Conservation (phyloP, 2,113 vertebrate species). For the Tragelaphus strepsiceros region DNA sequence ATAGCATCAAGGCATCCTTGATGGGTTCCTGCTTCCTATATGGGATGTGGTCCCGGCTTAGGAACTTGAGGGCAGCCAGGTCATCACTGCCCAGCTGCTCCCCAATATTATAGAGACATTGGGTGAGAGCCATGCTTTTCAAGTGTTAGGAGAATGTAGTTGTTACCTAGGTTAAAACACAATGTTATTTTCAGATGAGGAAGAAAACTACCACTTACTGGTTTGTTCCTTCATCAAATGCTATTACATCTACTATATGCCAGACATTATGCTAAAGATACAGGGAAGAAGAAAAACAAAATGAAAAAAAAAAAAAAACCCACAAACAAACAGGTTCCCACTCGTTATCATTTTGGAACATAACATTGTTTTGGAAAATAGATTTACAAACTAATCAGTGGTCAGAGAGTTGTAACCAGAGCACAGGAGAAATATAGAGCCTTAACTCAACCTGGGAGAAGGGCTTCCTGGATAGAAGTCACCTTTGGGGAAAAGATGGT, state of each 20-base stretch:
- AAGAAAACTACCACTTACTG: neutral
- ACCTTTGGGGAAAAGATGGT: neutral
- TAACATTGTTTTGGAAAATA: neutral
- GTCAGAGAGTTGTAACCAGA: neutral
- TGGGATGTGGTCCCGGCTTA: constrained; percentile 71
- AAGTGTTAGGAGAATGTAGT: neutral
- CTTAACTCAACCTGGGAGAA: neutral
- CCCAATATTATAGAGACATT: constrained; percentile 62
- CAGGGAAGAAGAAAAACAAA: neutral
- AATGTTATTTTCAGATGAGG: neutral
- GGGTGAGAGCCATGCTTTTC: constrained; percentile 35
- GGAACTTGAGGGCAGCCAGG: constrained; percentile 77
- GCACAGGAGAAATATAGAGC: neutral
- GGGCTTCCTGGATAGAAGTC: neutral
- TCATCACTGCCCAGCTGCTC: constrained; percentile 68
- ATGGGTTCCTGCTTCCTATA: constrained; percentile 71
- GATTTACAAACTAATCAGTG: neutral
- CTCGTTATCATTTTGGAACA: neutral
- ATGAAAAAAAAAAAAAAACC: neutral
- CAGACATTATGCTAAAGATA: neutral
- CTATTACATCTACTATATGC: neutral
- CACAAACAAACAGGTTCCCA: neutral
- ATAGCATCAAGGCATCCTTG: constrained; percentile 66
- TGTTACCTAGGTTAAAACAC: constrained; percentile 35
- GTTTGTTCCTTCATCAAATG: neutral